Evolutionary conservation across 2,113 vertebrate genomes (phyloP), one percentile per base, ranked within the genome.

Genomic region (Petrocephalus microphthalmus): DNA sequence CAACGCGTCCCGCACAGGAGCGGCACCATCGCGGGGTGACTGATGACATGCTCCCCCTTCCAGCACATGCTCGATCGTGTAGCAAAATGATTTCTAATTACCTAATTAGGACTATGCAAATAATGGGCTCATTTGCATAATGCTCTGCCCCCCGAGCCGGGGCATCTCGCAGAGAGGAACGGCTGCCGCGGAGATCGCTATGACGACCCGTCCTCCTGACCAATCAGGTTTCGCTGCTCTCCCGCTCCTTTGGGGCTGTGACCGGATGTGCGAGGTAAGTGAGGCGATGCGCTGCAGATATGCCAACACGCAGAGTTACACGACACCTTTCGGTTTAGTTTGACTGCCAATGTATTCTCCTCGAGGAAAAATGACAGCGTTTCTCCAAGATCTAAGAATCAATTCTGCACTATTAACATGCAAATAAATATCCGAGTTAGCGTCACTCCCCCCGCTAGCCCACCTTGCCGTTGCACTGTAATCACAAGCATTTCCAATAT

Each of bases 91-190:
- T 96, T 96, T 96, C 95, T 96, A 97, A 97, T 97, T 96, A 96
- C 96, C 96, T 96, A 96, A 97, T 97, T 96, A 97, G 95, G 93
- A 94, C 95, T 96, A 96, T 95, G 96, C 96, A 96, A 96, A 96
- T 96, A 97, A 95, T 92, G 92, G 91, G 92, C 94, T 96, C 91
- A 95, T 96, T 94, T 92, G 92, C 93, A 93, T 93, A 93, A 93
- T 92, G 93, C 91, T 91, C 91, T 37, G 92, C 94, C 92, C 94
- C 92, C 91, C 52, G 91, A 91, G 93, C 94, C 93, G 91, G 92
- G 91, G 91, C 91, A 91, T 90, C 92, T 91, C 90, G 82, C 89
- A 91, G 45, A 74, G 60, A 67, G 87, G 87, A 87, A 22, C 60
- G 15, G 19, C 45, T 17, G 33, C 19, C 37, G 56, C 22, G 51